phyloP scores from a whole-genome alignment of 2,797 vertebrate genomes.

The Hydrocynus forskahlii region DNA sequence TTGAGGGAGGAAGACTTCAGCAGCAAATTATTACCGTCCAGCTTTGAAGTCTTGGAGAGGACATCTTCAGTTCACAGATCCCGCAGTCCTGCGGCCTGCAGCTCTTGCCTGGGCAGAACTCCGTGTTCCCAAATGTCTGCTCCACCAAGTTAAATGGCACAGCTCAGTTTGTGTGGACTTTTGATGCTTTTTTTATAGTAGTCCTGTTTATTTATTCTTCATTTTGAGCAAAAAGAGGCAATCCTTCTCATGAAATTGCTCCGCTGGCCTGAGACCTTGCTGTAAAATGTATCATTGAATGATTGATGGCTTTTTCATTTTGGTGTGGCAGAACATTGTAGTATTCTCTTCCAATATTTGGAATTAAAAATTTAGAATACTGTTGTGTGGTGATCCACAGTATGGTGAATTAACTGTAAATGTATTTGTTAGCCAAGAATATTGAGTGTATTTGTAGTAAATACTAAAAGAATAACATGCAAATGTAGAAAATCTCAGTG shows the following conservation, averaged over 20 bases:
- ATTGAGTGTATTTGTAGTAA: no score
- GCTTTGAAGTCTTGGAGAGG: conserved; percentile 6
- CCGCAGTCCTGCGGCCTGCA: conserved; percentile 1
- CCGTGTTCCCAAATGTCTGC: background rate
- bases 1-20: conserved; percentile 10
- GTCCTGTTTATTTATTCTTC: background rate
- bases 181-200: background rate
- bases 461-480: no score
- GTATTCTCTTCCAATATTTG: background rate
- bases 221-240: no score
- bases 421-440: no score
- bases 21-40: conserved; percentile 1
- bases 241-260: background rate
- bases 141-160: background rate
- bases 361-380: background rate
- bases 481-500: no score
- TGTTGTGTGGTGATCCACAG: no score
- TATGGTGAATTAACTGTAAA: no score
- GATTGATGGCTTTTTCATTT: background rate
- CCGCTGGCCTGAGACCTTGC: background rate
- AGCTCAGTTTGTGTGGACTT: background rate
- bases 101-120: background rate
- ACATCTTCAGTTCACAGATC: background rate
- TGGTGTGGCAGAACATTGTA: background rate
- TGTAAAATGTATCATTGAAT: background rate